phyloP scores from a whole-genome alignment of 2,797 vertebrate genomes.

The Bovichtus variegatus region DNA sequence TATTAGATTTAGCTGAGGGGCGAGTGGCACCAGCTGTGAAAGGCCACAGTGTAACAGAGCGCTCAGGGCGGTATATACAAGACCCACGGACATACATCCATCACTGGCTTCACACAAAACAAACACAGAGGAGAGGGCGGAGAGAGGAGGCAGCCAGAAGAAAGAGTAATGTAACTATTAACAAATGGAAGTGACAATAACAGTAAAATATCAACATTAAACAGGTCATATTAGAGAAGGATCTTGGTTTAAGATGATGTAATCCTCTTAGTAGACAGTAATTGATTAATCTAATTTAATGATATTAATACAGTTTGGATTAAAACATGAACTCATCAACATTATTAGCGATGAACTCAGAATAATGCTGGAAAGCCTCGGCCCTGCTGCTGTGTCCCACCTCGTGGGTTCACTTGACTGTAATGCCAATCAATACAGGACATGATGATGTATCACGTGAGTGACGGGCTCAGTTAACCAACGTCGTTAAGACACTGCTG shows the following conservation, averaged over 20 bases:
- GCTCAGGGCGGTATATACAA: slow-evolving; percentile 31
- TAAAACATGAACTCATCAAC: slow-evolving; percentile 3
- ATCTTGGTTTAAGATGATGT: not conserved
- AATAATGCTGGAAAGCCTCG: not conserved
- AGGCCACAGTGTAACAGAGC: slow-evolving; percentile 44
- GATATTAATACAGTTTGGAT: slow-evolving; percentile 9
- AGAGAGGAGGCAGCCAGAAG: not conserved
- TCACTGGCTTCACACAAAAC: slow-evolving; percentile 29
- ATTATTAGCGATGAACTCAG: not conserved
- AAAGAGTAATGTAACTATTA: no score
- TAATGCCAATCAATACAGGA: slow-evolving; percentile 34
- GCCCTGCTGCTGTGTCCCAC: not conserved
- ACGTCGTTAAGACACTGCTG: slow-evolving; percentile 26
- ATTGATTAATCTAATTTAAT: slow-evolving; percentile 11
- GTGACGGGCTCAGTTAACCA: not conserved
- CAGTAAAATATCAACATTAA: not conserved
- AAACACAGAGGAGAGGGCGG: not conserved
- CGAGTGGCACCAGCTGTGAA: slow-evolving; percentile 64
- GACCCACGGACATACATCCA: slow-evolving; percentile 30
- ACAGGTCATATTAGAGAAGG: not conserved
- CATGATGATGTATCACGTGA: slow-evolving; percentile 10
- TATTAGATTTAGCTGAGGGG: slow-evolving; percentile 45
- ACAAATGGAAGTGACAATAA: not conserved
- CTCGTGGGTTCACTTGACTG: not conserved
- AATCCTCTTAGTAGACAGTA: slow-evolving; percentile 3